phyloP scores from a whole-genome alignment of 2,797 vertebrate species.

The Mastacembelus armatus region DNA sequence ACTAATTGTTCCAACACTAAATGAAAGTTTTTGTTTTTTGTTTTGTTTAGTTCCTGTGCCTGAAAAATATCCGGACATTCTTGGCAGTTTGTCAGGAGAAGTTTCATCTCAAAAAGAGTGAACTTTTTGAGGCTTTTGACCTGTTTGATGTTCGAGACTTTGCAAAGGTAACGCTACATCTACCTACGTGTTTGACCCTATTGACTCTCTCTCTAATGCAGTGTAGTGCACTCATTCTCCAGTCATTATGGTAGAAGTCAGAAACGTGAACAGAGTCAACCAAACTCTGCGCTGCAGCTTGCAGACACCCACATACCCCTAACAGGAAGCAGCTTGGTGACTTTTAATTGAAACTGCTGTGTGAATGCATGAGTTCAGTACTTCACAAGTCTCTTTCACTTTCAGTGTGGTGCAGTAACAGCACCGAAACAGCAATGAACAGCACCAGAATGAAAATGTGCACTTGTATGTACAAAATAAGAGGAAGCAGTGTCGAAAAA shows the following conservation, averaged over 20 bases:
- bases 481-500: conserved; percentile 18
- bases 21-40: conserved; percentile 12
- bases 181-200: background rate
- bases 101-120: conserved; percentile 88
- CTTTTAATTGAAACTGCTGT: conserved; percentile 39
- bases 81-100: conserved; percentile 86
- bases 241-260: conserved; percentile 13
- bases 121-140: conserved; percentile 93
- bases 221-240: background rate
- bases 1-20: background rate
- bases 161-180: conserved; percentile 84
- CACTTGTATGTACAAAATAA: conserved; percentile 4
- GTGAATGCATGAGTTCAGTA: conserved; percentile 25
- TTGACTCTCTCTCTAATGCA: background rate
- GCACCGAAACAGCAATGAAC: conserved; percentile 1
- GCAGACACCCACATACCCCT: conserved; percentile 59
- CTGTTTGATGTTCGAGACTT: conserved; percentile 94
- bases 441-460: background rate
- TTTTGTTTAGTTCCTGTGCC: conserved; percentile 88
- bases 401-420: conserved; percentile 22
- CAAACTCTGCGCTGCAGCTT: conserved; percentile 48
- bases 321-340: conserved; percentile 65
- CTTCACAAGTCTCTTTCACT: conserved; percentile 51
- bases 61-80: conserved; percentile 94
- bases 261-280: conserved; percentile 8